phyloP scores from a whole-genome alignment of 2,113 vertebrate species.

The Sander lucioperca region DNA sequence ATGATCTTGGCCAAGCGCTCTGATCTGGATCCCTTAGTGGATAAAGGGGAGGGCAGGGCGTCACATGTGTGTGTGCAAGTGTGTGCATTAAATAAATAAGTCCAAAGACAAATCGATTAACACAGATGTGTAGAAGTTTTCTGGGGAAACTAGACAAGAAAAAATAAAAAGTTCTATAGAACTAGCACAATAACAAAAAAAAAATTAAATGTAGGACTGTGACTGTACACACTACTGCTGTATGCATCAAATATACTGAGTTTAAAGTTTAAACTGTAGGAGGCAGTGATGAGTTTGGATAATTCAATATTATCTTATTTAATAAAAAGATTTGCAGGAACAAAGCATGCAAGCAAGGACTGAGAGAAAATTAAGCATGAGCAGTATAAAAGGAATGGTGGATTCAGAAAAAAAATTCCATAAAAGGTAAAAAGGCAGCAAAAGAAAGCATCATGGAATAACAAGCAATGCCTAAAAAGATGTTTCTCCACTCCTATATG shows the following conservation, averaged over 20 bases:
- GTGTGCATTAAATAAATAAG: conserved; percentile 72
- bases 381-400: conserved; percentile 10
- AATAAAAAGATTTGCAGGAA: conserved; percentile 10
- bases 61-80: conserved; percentile 49
- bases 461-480: conserved; percentile 8
- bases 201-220: not conserved
- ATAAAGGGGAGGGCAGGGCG: conserved; percentile 63
- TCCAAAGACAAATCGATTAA: conserved; percentile 79
- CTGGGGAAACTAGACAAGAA: conserved; percentile 42
- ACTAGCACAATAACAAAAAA: conserved; percentile 13
- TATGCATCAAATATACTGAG: conserved; percentile 10
- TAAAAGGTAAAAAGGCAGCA: conserved; percentile 10
- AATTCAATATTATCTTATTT: conserved; percentile 26
- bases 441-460: not conserved
- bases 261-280: conserved; percentile 41
- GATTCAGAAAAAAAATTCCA: conserved; percentile 3
- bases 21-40: conserved; percentile 78
- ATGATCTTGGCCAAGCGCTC: conserved; percentile 76
- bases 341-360: conserved; percentile 11
- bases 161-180: conserved; percentile 51
- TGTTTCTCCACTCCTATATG: not conserved
- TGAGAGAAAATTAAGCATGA: not conserved
- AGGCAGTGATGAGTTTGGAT: conserved; percentile 35
- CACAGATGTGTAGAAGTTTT: conserved; percentile 64
- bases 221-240: not conserved